phyloP scores from a whole-genome alignment of 2,888 invertebrate genomes.

The Caenorhabditis imperialis region DNA sequence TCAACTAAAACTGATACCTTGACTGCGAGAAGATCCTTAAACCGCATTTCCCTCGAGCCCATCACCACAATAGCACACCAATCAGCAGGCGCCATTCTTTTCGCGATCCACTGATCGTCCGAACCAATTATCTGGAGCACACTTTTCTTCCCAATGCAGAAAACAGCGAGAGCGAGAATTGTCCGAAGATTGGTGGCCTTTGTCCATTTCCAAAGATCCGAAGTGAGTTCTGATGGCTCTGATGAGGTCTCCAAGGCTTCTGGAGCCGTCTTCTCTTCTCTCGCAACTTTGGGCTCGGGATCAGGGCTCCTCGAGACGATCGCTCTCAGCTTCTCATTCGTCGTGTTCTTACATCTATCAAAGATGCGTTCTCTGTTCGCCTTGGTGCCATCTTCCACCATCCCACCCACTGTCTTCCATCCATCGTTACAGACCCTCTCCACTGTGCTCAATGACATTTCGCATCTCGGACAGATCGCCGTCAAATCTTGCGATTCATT shows the following conservation, averaged over 20 bases:
- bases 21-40: slow-evolving; percentile 16
- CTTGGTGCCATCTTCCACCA: slow-evolving; percentile 34
- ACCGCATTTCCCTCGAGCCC: slow-evolving; percentile 22
- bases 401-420: slow-evolving; percentile 24
- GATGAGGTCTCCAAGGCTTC: neutral
- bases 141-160: slow-evolving; percentile 32
- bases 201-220: slow-evolving; percentile 25
- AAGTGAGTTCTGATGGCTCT: neutral
- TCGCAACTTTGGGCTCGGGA: neutral
- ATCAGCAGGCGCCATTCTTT: slow-evolving; percentile 27
- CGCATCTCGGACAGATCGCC: slow-evolving; percentile 58
- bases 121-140: slow-evolving; percentile 21
- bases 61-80: slow-evolving; percentile 52
- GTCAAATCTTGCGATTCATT: slow-evolving; percentile 1
- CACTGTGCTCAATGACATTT: slow-evolving; percentile 48
- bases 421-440: slow-evolving; percentile 41
- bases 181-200: slow-evolving; percentile 31
- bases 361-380: slow-evolving; percentile 43
- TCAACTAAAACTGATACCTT: too few relatives aligned
- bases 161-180: slow-evolving; percentile 26
- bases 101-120: slow-evolving; percentile 27
- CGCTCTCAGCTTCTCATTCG: slow-evolving; percentile 36
- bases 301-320: slow-evolving; percentile 16
- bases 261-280: neutral
- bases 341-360: slow-evolving; percentile 39